Conservation (phyloP, 1,140 invertebrate genomes). For the Heliconius hermathena region DNA sequence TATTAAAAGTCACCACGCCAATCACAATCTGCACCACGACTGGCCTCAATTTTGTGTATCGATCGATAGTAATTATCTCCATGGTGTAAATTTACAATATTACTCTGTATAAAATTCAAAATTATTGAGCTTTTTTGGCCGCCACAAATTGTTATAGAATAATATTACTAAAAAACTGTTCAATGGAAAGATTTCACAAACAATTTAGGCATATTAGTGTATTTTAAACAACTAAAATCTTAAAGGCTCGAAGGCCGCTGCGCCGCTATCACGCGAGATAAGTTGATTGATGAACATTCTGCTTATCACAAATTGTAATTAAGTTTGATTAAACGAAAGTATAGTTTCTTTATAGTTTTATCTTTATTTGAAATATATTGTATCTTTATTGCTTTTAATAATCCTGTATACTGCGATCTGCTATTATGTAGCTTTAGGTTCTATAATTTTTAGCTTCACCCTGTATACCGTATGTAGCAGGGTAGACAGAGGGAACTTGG, state of each 20-base stretch:
- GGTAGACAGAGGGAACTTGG: too few relatives aligned
- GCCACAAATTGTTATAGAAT: too few relatives aligned
- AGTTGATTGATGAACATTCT: conserved; percentile 27
- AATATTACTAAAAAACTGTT: too few relatives aligned
- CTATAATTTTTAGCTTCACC: too few relatives aligned
- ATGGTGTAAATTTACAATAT: too few relatives aligned
- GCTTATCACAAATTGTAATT: conserved; percentile 20
- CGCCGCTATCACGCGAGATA: conserved; percentile 27
- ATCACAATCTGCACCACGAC: too few relatives aligned
- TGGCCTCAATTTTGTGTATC: too few relatives aligned
- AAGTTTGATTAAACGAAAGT: not conserved
- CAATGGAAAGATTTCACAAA: too few relatives aligned
- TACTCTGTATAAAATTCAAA: too few relatives aligned
- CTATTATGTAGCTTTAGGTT: not conserved
- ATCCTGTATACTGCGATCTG: not conserved
- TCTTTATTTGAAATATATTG: not conserved
- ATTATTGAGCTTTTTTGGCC: too few relatives aligned
- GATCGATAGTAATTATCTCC: too few relatives aligned
- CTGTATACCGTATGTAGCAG: not conserved
- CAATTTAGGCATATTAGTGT: not conserved
- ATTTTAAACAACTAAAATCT: not conserved
- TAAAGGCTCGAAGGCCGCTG: conserved; percentile 16
- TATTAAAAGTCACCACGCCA: too few relatives aligned
- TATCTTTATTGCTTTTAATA: not conserved
- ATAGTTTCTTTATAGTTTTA: not conserved